Evolutionary conservation across 2,797 vertebrate species (phyloP).

Genomic region (Geotrypetes seraphini): DNA sequence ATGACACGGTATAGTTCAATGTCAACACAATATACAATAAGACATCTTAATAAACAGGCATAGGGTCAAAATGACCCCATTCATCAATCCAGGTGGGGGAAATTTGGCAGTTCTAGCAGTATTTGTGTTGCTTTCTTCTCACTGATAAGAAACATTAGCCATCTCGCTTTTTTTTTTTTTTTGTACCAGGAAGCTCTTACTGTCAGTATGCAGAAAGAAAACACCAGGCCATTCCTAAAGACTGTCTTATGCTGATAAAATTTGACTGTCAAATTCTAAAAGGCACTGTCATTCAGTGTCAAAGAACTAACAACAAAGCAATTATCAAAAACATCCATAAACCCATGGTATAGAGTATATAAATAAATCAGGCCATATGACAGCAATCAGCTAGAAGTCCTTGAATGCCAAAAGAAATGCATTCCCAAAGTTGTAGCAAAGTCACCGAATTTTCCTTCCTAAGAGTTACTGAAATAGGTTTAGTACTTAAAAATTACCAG

Average conservation of each 20-base stretch:
- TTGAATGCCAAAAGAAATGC: constrained; percentile 3
- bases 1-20: too few species aligned
- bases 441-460: accelerated
- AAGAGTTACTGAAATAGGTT: neutral
- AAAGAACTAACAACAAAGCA: constrained; percentile 55
- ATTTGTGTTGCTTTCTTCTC: constrained; percentile 47
- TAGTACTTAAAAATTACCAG: neutral
- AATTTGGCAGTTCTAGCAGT: too few species aligned
- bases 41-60: too few species aligned
- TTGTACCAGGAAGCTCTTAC: constrained; percentile 52
- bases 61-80: too few species aligned
- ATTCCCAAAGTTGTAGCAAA: neutral
- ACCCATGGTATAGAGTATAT: constrained; percentile 31
- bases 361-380: constrained; percentile 29
- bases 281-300: constrained; percentile 57
- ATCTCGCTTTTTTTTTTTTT: too few species aligned
- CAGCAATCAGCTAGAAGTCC: constrained; percentile 10
- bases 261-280: constrained; percentile 51
- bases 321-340: constrained; percentile 43
- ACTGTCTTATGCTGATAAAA: constrained; percentile 46
- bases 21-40: too few species aligned
- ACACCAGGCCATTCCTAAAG: constrained; percentile 32
- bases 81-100: too few species aligned
- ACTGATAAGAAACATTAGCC: constrained; percentile 39
- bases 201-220: constrained; percentile 53